Percentiles rank a stretch among this genome's conserved stretches.
phyloP scores from a whole-genome alignment of 2,113 vertebrate genomes.

The Ptilorrhoa leucosticta region DNA sequence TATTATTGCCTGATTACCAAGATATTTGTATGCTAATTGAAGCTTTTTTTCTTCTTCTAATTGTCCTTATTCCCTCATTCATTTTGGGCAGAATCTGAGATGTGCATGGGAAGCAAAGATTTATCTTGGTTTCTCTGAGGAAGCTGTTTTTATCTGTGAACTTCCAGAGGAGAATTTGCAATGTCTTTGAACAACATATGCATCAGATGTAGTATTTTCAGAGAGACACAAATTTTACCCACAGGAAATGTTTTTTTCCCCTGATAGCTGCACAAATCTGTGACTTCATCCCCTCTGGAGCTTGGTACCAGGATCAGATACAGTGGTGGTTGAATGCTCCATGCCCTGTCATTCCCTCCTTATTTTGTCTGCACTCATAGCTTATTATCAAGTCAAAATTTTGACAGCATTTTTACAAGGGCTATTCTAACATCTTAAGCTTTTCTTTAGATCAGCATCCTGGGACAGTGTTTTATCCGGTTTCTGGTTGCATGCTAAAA shows the following conservation, averaged over 20 bases:
- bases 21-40: slow-evolving; percentile 46
- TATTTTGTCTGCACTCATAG: not conserved
- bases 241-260: not conserved
- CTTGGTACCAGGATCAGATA: not conserved
- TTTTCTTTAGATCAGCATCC: not conserved
- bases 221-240: not conserved
- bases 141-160: not conserved
- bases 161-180: not conserved
- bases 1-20: slow-evolving; percentile 28
- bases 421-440: not conserved
- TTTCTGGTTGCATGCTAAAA: not conserved
- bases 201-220: not conserved
- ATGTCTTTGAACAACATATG: not conserved
- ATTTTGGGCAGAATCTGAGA: not conserved
- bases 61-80: not conserved
- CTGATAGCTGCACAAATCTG: not conserved
- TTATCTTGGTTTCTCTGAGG: not conserved
- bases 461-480: not conserved
- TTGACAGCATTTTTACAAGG: not conserved
- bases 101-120: not conserved
- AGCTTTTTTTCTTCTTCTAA: not conserved
- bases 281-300: not conserved
- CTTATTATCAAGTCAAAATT: not conserved
- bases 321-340: not conserved
- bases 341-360: not conserved